phyloP scores from a whole-genome alignment of 2,113 vertebrate species.

The Orientallactaga bullata region DNA sequence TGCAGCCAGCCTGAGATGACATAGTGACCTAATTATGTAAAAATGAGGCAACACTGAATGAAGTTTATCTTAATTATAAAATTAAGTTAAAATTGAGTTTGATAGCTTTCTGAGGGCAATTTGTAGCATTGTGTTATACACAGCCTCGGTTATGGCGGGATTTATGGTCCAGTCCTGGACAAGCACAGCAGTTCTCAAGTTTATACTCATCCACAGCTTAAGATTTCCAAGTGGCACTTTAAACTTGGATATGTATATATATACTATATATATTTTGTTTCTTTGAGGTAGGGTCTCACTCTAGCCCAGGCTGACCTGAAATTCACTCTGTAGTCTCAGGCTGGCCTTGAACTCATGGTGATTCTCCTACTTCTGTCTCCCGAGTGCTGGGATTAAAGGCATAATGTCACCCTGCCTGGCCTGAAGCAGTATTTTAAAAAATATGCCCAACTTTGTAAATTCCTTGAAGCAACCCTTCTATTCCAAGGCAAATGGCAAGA shows the following conservation, averaged over 20 bases:
- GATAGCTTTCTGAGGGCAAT: not conserved
- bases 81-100: not conserved
- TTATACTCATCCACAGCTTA: slow-evolving; percentile 1
- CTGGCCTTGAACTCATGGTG: too few species aligned
- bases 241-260: too few species aligned
- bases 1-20: too few species aligned
- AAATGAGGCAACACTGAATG: too few species aligned
- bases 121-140: not conserved
- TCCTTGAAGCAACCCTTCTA: not conserved
- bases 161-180: not conserved
- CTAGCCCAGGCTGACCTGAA: too few species aligned
- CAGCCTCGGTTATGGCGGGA: not conserved
- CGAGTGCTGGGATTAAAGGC: too few species aligned
- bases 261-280: too few species aligned
- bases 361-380: too few species aligned
- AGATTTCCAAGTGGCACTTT: not conserved
- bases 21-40: too few species aligned
- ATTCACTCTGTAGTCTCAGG: too few species aligned
- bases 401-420: not conserved
- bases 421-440: not conserved
- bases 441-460: not conserved
- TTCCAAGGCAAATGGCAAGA: not conserved
- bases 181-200: slow-evolving; percentile 10
- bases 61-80: too few species aligned
- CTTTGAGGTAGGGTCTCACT: too few species aligned